These are phyloP conservation scores for Regulus satrapa DNA, from an alignment of 2,113 vertebrate genomes.

Conservation along the genomic window DNA sequence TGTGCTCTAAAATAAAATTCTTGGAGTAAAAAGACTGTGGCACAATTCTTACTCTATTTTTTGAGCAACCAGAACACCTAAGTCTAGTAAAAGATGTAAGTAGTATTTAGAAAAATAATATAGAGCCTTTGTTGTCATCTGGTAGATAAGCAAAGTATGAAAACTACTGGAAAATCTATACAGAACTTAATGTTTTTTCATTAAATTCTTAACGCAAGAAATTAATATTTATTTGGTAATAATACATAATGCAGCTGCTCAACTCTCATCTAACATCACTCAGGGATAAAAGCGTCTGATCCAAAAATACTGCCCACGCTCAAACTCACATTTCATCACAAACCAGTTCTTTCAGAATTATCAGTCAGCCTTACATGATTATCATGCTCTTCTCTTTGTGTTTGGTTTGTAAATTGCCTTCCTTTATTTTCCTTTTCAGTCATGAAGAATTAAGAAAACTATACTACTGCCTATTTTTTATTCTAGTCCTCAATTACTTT, in stretches of 20 bases:
- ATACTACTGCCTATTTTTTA: not conserved
- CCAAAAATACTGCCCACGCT: not conserved
- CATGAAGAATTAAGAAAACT: not conserved
- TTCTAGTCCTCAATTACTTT: not conserved
- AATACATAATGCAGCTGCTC: conserved; percentile 28
- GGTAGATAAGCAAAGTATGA: not conserved
- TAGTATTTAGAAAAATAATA: conserved; percentile 50
- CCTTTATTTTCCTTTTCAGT: not conserved
- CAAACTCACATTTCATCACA: not conserved
- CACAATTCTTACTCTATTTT: conserved; percentile 75
- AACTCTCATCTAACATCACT: not conserved
- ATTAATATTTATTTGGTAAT: conserved; percentile 45
- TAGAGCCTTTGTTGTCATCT: not conserved
- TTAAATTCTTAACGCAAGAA: not conserved
- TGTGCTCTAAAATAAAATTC: conserved; percentile 74
- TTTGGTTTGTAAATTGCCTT: not conserved
- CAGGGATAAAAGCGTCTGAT: not conserved
- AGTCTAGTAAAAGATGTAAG: conserved; percentile 74
- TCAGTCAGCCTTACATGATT: not conserved
- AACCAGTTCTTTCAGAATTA: not conserved
- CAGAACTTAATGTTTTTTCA: not conserved
- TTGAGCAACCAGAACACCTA: conserved; percentile 76
- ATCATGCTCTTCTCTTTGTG: not conserved
- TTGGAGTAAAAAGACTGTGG: conserved; percentile 58
- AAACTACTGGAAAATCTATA: not conserved